Evolutionary conservation across 2,888 invertebrate species (phyloP).

Genomic region (Kryphioiulus occultus): DNA sequence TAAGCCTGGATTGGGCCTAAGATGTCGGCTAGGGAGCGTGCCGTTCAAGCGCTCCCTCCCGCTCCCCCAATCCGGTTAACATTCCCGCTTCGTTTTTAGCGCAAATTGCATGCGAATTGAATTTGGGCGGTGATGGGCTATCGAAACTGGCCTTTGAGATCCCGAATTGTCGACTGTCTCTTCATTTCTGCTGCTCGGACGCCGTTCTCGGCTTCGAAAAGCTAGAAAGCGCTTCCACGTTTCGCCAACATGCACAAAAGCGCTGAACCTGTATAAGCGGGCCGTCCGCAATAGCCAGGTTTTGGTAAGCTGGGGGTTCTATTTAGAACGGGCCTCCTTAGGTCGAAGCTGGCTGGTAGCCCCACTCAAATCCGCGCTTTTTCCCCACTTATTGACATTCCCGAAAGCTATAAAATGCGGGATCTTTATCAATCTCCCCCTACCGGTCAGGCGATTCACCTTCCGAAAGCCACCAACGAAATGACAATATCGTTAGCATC

Average conservation of each 20-base stretch:
- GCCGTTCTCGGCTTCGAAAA: neutral
- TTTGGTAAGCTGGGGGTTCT: conserved; percentile 41
- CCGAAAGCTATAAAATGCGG: conserved; percentile 19
- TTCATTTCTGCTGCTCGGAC: neutral
- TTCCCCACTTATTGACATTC: neutral
- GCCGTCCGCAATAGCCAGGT: conserved; percentile 48
- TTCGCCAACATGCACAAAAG: conserved; percentile 43
- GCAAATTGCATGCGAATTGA: neutral
- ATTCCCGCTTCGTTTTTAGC: neutral
- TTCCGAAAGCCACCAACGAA: neutral
- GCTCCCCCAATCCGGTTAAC: neutral
- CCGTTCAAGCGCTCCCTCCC: conserved; percentile 32
- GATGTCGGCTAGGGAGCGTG: conserved; percentile 43
- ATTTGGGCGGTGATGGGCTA: neutral
- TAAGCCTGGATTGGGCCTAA: conserved; percentile 44
- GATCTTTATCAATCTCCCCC: conserved; percentile 47
- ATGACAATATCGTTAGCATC: conserved; percentile 48
- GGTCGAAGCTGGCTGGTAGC: neutral
- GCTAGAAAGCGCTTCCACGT: conserved; percentile 36
- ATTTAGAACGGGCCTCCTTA: neutral
- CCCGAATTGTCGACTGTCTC: neutral
- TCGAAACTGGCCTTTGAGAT: neutral
- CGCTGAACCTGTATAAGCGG: conserved; percentile 47
- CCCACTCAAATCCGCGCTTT: neutral
- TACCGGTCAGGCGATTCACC: conserved; percentile 39